Conservation (phyloP, 2,888 invertebrate species). For the Amorpha juglandis region DNA sequence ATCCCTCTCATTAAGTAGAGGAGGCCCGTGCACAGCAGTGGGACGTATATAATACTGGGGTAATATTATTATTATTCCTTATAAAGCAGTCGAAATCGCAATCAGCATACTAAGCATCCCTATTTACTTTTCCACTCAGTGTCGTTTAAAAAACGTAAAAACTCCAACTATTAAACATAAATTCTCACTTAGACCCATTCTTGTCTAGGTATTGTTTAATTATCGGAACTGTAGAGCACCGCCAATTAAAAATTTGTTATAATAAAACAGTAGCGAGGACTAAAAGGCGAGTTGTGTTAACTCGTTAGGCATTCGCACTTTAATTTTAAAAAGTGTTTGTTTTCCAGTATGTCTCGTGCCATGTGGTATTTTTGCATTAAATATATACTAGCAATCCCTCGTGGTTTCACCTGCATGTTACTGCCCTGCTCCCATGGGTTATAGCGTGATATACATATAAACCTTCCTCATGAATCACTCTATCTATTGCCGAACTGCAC, state of each 20-base stretch:
- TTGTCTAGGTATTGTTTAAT: conserved; percentile 69
- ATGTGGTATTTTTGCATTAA: background rate
- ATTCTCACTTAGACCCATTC: conserved; percentile 68
- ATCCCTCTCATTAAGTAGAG: too few species aligned
- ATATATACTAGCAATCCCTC: too few species aligned
- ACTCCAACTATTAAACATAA: conserved; percentile 59
- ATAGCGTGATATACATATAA: too few species aligned
- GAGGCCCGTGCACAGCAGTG: too few species aligned
- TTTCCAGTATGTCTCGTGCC: conserved; percentile 22
- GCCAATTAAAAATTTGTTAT: conserved; percentile 73
- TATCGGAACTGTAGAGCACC: conserved; percentile 58
- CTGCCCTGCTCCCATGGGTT: too few species aligned
- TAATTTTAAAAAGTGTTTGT: conserved; percentile 20
- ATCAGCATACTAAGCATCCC: conserved; percentile 28
- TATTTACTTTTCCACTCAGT: conserved; percentile 2
- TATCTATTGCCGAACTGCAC: too few species aligned
- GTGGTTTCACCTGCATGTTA: too few species aligned
- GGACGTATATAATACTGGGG: too few species aligned
- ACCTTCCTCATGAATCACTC: too few species aligned
- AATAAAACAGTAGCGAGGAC: conserved; percentile 25
- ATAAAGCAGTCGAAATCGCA: conserved; percentile 14
- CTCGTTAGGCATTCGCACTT: conserved; percentile 29
- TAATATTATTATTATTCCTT: too few species aligned
- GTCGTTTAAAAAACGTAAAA: conserved; percentile 30
- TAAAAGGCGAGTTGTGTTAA: conserved; percentile 29